These are phyloP conservation scores for Eulemur albifrons DNA, from an alignment of 2,797 vertebrate genomes.

Conservation along the genomic window DNA sequence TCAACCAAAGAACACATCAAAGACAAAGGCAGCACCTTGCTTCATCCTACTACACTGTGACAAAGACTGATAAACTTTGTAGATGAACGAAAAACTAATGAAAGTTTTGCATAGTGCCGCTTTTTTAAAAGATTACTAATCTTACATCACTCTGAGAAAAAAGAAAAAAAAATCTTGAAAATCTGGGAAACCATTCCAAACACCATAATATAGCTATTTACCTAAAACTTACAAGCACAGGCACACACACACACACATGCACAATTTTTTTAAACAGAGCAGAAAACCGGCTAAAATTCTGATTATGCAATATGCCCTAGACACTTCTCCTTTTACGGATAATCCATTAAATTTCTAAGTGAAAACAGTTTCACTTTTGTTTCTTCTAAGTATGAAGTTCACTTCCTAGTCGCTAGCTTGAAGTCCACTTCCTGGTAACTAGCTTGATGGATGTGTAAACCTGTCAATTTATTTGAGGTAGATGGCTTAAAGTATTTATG, in stretches of 20 bases:
- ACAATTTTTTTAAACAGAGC: neutral
- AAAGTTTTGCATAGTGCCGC: neutral
- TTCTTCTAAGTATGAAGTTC: conserved; percentile 51
- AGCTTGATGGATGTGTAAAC: neutral
- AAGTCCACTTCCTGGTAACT: conserved; percentile 40
- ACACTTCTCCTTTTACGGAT: neutral
- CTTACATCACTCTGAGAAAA: neutral
- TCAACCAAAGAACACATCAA: neutral
- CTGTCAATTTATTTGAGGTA: neutral
- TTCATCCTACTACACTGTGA: neutral
- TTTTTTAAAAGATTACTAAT: neutral
- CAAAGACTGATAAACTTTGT: neutral
- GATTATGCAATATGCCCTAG: neutral
- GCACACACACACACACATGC: neutral
- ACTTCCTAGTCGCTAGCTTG: conserved; percentile 46
- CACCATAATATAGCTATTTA: neutral
- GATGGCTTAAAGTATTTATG: conserved; percentile 6
- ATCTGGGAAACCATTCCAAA: neutral
- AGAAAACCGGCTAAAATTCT: neutral
- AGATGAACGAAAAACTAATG: neutral
- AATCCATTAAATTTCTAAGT: conserved; percentile 10
- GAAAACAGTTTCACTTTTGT: conserved; percentile 74
- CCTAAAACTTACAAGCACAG: neutral
- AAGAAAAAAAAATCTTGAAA: neutral
- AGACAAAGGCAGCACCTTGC: neutral